Evolutionary conservation across 2,888 invertebrate species (phyloP).

Genomic region (Digitonthophagus gazella): DNA sequence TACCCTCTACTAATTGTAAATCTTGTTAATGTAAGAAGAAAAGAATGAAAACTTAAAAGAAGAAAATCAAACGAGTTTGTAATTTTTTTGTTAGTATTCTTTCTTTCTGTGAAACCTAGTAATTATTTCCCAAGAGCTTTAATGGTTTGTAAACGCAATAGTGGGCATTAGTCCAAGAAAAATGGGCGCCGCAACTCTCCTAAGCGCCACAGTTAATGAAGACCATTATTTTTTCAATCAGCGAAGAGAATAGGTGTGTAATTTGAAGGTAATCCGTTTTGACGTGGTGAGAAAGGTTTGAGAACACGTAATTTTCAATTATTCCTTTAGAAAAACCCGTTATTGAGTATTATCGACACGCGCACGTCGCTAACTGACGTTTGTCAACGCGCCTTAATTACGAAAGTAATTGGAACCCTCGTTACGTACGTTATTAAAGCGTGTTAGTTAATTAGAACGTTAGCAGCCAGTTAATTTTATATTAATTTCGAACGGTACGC

Average conservation of each 20-base stretch:
- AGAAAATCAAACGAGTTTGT: too few relatives aligned
- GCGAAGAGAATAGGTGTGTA: not conserved
- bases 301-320: not conserved
- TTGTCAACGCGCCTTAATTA: not conserved
- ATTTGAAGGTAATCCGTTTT: not conserved
- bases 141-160: not conserved
- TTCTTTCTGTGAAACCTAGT: not conserved
- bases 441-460: not conserved
- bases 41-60: too few relatives aligned
- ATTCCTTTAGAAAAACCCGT: not conserved
- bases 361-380: not conserved
- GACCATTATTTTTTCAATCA: not conserved
- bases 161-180: not conserved
- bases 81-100: not conserved
- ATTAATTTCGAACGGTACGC: not conserved
- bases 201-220: not conserved
- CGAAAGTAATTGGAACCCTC: not conserved
- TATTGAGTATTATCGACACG: not conserved
- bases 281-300: not conserved
- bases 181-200: too few relatives aligned
- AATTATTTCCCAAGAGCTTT: not conserved
- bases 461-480: not conserved
- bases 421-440: not conserved
- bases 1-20: too few relatives aligned
- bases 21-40: too few relatives aligned